Evolutionary conservation across 1,140 invertebrate species (phyloP), one percentile per base, ranked within the genome.

Genomic region (Drosophila tsacasi): DNA sequence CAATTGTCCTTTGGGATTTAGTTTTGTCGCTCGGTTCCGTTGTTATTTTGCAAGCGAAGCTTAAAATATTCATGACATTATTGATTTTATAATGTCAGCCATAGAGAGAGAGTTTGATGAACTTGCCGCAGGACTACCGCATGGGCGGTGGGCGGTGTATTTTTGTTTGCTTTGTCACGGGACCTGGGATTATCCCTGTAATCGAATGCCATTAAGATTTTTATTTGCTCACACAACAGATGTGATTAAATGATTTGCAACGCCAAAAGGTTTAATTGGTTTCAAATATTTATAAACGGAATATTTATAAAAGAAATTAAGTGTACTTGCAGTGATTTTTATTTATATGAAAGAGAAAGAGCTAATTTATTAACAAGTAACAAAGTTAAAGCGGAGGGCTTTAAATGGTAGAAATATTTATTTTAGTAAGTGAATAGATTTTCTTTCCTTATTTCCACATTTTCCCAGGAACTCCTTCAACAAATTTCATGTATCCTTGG

Each of bases 31-130:
- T 66, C 61, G 42, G 25, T 50, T 44, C 42, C 60, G 47, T 64
- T 63, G 57, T 47, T 73, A 54, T 73, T 65, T 69, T 58, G 46
- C 49, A 58, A 79, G 64, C 69, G 63, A 57, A 15, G 75, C 50
- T 59, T 89, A 64, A 89, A 90, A 84, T 89, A 89, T 89, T 81
- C 66, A 89, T 84, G 79, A 54, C 79, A 61, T 83, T 89, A 89
- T 89, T 90, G 84, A 89, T 89, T 89, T 84, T 89, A 80, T 77
- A 81, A 84, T 74, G 68, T 50, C 63, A 44, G 27, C 30, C 40
- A n/a, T n/a, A 37, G 13, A 10, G 23, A 21, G 47, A 27, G 42
- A 71, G 85, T 87, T 89, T 67, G 62, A 78, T 81, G 81, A 89
- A 87, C 84, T 81, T 77, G 82, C 61, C 52, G 50, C 39, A 40